phyloP scores from a whole-genome alignment of 2,797 vertebrate species.

The Orestias chungarensis region DNA sequence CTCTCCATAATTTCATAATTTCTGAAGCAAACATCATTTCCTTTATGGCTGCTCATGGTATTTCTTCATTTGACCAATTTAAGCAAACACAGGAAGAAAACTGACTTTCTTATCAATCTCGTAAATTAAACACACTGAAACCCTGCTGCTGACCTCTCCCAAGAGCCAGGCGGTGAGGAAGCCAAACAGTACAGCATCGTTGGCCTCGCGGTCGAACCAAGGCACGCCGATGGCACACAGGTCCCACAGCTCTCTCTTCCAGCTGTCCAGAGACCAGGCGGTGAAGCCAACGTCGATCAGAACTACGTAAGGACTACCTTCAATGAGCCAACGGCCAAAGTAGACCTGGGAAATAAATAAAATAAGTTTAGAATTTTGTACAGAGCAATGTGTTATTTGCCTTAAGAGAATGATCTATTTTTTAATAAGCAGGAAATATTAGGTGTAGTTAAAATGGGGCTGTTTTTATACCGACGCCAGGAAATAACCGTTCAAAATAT shows the following conservation, averaged over 20 bases:
- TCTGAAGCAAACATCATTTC: background rate
- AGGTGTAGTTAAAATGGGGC: too few species aligned
- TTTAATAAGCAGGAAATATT: background rate
- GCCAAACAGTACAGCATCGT: constrained; percentile 91
- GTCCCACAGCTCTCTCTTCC: constrained; percentile 94
- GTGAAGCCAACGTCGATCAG: constrained; percentile 91
- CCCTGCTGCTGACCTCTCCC: constrained; percentile 84
- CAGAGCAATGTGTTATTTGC: background rate
- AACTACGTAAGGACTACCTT: constrained; percentile 90
- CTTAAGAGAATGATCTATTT: background rate
- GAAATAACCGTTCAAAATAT: too few species aligned
- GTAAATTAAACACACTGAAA: background rate
- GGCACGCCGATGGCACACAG: constrained; percentile 88
- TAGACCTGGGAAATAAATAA: constrained; percentile 79
- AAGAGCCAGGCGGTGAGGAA: constrained; percentile 94
- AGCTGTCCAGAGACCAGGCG: constrained; percentile 90
- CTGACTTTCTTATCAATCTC: background rate
- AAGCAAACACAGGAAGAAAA: background rate
- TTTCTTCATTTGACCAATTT: background rate
- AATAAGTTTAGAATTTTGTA: background rate
- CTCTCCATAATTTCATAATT: background rate
- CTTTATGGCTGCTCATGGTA: background rate
- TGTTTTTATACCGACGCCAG: too few species aligned
- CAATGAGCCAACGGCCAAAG: constrained; percentile 94
- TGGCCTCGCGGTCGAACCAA: constrained; percentile 93